These are phyloP conservation scores for Sminthurinus aureus DNA, from an alignment of 2,888 invertebrate genomes.

Conservation along the genomic window DNA sequence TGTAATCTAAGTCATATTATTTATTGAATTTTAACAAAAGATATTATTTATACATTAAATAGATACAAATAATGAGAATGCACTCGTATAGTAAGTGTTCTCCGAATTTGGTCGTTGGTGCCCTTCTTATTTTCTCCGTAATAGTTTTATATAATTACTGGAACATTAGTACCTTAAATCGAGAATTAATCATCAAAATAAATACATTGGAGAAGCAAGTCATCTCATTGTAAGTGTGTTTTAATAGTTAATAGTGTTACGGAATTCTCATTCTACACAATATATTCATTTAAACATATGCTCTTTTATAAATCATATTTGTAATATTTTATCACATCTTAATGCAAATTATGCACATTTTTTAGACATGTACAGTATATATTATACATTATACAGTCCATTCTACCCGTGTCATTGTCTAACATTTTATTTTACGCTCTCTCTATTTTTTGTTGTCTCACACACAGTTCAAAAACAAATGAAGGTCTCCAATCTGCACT, in stretches of 20 bases:
- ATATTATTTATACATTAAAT: background rate
- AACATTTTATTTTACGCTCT: background rate
- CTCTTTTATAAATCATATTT: too few species aligned
- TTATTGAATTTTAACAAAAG: too few species aligned
- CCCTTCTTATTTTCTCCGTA: constrained; percentile 55
- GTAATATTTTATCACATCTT: too few species aligned
- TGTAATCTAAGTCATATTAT: too few species aligned
- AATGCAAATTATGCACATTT: too few species aligned
- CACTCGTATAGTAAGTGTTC: constrained; percentile 58
- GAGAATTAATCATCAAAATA: constrained; percentile 53
- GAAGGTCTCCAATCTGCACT: constrained; percentile 54
- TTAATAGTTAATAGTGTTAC: too few species aligned
- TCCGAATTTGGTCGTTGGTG: constrained; percentile 57
- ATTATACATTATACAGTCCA: constrained; percentile 1
- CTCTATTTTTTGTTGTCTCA: background rate
- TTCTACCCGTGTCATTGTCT: background rate
- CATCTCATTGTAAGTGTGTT: constrained; percentile 53
- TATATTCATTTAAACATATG: too few species aligned
- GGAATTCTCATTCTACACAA: too few species aligned
- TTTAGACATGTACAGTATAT: background rate
- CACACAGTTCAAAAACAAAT: constrained; percentile 54
- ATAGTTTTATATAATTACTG: constrained; percentile 59
- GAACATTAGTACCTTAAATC: constrained; percentile 56
- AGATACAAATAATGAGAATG: constrained; percentile 55
- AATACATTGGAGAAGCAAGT: constrained; percentile 55